Evolutionary conservation across 1,140 invertebrate species (phyloP).

Genomic region (Leptinotarsa undecemlineata): DNA sequence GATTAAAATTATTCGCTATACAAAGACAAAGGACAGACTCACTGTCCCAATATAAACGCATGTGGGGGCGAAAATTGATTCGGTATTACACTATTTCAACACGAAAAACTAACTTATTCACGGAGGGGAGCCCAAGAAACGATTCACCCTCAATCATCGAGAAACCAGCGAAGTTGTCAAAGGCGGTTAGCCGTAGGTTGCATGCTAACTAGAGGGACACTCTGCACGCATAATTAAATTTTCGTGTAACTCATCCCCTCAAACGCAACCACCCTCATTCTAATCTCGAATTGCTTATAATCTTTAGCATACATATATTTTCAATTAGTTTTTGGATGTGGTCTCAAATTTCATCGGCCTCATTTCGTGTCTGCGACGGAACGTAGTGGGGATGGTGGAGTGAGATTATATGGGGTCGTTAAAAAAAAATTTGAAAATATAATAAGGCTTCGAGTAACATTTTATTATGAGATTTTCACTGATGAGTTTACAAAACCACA

Average conservation of each 20-base stretch:
- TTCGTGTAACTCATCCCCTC: not conserved
- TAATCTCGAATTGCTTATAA: constrained; percentile 3
- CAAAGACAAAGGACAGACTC: too few species aligned
- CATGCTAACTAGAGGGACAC: not conserved
- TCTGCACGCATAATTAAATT: not conserved
- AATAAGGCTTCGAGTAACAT: too few species aligned
- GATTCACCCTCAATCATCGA: not conserved
- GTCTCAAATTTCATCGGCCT: not conserved
- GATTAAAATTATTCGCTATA: too few species aligned
- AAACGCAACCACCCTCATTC: not conserved
- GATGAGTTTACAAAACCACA: too few species aligned
- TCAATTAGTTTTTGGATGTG: not conserved
- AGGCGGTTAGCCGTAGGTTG: not conserved
- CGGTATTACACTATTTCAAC: too few species aligned
- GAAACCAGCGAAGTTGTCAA: not conserved
- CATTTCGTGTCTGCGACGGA: not conserved
- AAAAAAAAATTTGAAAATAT: too few species aligned
- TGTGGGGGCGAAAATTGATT: too few species aligned
- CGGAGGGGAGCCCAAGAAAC: not conserved
- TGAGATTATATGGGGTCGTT: too few species aligned
- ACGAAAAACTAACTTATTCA: not conserved
- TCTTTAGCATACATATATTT: not conserved
- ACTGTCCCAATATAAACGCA: too few species aligned
- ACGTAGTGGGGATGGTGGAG: too few species aligned
- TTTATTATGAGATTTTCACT: too few species aligned